These are phyloP conservation scores for Macrotis lagotis DNA, from an alignment of 2,113 vertebrate species.

Conservation along the genomic window DNA sequence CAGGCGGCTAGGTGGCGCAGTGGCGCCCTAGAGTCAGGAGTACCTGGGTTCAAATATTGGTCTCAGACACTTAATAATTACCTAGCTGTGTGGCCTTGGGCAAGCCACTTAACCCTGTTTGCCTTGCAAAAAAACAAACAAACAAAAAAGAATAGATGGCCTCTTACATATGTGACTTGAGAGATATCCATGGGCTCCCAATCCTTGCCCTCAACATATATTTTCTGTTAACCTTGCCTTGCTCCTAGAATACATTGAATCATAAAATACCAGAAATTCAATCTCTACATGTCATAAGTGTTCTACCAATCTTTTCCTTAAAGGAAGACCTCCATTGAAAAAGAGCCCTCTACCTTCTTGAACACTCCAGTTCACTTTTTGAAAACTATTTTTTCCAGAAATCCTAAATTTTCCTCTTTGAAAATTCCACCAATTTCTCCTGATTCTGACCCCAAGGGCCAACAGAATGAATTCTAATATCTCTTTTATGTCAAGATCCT, in stretches of 20 bases:
- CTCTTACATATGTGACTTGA: conserved; percentile 8
- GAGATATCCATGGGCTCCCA: conserved; percentile 11
- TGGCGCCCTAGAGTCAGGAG: too few species aligned
- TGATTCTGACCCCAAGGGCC: not conserved
- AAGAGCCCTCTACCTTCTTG: not conserved
- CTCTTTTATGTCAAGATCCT: not conserved
- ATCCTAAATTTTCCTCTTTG: not conserved
- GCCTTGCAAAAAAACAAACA: too few species aligned
- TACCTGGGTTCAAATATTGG: too few species aligned
- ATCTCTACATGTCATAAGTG: not conserved
- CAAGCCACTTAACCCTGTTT: too few species aligned
- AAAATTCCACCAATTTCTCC: not conserved
- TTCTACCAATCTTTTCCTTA: not conserved
- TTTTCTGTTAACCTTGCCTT: conserved; percentile 28
- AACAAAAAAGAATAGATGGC: not conserved
- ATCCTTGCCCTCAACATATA: not conserved
- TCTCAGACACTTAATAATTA: too few species aligned
- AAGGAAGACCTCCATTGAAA: not conserved
- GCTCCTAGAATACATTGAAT: not conserved
- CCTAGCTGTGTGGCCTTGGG: too few species aligned
- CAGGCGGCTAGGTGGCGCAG: too few species aligned
- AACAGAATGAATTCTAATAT: not conserved
- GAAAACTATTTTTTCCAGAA: not conserved
- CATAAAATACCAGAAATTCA: not conserved
- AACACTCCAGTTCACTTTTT: not conserved